A percentile compares a stretch with the other conserved stretches of the same genome.
phyloP scores from a whole-genome alignment of 2,888 invertebrate genomes.

The Uropetala carovei region DNA sequence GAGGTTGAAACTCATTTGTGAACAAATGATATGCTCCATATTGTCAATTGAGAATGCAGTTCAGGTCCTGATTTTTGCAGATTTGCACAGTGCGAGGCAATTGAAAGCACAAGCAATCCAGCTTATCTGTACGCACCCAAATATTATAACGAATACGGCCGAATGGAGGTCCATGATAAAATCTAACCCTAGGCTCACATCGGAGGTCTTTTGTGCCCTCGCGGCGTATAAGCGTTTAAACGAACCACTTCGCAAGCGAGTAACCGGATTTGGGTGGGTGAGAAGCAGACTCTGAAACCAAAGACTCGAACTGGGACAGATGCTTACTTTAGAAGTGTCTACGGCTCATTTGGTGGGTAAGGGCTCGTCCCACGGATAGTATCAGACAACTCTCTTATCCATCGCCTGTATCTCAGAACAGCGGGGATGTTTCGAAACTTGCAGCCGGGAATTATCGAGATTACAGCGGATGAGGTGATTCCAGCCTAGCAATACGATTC shows the following conservation, averaged over 20 bases:
- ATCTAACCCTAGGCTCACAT: slow-evolving; percentile 98
- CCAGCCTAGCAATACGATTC: not conserved
- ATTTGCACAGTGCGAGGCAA: slow-evolving; percentile 98
- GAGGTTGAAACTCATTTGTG: slow-evolving; percentile 99
- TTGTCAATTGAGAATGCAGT: slow-evolving; percentile 97
- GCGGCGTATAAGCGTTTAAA: slow-evolving; percentile 99
- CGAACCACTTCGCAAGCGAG: slow-evolving; percentile 96
- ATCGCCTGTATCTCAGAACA: not conserved
- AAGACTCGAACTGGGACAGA: slow-evolving; percentile 41
- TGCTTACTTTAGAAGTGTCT: slow-evolving; percentile 41
- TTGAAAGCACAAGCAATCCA: slow-evolving; percentile 99
- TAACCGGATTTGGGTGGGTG: slow-evolving; percentile 87
- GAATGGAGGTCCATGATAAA: slow-evolving; percentile 99
- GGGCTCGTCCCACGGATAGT: slow-evolving; percentile 43
- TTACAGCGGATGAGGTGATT: slow-evolving; percentile 23
- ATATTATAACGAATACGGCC: slow-evolving; percentile 98
- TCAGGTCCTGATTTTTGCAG: slow-evolving; percentile 97
- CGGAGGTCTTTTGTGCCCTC: slow-evolving; percentile 98
- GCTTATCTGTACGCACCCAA: slow-evolving; percentile 99
- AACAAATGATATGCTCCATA: slow-evolving; percentile 96
- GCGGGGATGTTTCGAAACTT: slow-evolving; percentile 40
- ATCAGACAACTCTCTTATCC: slow-evolving; percentile 1
- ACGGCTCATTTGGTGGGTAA: slow-evolving; percentile 18
- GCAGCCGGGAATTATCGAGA: slow-evolving; percentile 41
- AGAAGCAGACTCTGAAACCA: slow-evolving; percentile 46